phyloP scores from a whole-genome alignment of 2,797 vertebrate genomes.

The Poeciliopsis paucimaculata region DNA sequence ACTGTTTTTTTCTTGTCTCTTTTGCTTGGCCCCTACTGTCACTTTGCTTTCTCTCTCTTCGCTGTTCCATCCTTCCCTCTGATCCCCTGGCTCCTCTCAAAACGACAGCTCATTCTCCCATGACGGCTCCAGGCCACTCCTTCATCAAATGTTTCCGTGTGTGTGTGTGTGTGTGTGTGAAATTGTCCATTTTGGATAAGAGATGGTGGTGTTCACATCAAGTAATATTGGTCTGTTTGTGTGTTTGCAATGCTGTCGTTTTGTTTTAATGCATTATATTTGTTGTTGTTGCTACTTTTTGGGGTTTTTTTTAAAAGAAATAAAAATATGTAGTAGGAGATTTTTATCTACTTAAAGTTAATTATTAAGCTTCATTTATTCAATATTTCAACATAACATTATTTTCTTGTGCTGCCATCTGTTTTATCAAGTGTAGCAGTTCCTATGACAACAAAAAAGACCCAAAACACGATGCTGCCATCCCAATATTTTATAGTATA shows the following conservation, averaged over 20 bases:
- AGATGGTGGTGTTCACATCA: background rate
- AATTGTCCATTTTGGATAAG: background rate
- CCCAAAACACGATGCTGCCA: too few relatives aligned
- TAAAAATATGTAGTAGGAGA: background rate
- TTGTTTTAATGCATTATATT: background rate
- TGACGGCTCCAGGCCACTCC: constrained; percentile 46
- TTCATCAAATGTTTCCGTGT: constrained; percentile 11
- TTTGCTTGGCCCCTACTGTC: background rate
- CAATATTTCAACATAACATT: too few relatives aligned
- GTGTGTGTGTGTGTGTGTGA: background rate
- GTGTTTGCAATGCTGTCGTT: background rate
- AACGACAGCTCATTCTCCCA: constrained; percentile 64
- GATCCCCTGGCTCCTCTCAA: constrained; percentile 38
- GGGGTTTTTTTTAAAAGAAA: background rate
- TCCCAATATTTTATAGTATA: too few relatives aligned
- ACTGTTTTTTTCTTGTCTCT: background rate
- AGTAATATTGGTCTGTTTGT: background rate
- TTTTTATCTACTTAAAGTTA: background rate
- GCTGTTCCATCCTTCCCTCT: constrained; percentile 4
- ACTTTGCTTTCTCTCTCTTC: background rate
- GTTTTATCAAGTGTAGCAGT: too few relatives aligned
- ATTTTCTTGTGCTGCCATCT: too few relatives aligned
- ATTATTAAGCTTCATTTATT: background rate
- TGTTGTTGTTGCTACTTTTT: background rate
- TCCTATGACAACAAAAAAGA: too few relatives aligned